Conservation (phyloP, 2,888 invertebrate genomes). For the Leptopilina syphax region DNA sequence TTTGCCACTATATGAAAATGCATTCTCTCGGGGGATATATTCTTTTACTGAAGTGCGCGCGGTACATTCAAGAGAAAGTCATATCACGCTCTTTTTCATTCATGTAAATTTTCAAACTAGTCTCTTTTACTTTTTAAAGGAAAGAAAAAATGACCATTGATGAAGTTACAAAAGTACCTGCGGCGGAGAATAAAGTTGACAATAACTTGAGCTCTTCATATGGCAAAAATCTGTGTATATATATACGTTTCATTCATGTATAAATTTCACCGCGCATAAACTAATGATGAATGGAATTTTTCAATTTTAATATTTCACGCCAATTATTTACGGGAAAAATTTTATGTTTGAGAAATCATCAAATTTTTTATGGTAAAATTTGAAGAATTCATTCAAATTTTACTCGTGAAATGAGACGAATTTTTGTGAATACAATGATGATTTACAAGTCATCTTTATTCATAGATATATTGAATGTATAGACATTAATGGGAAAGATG, state of each 20-base stretch:
- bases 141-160: conserved; percentile 30
- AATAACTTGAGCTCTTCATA: background rate
- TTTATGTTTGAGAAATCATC: background rate
- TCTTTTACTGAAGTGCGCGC: conserved; percentile 1
- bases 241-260: conserved; percentile 14
- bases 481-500: too few species aligned
- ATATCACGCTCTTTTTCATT: conserved; percentile 35
- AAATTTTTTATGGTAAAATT: background rate
- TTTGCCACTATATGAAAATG: background rate
- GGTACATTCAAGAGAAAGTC: conserved; percentile 15
- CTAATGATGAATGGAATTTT: conserved; percentile 3
- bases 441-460: conserved; percentile 23
- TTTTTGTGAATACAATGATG: background rate
- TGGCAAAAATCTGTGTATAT: background rate
- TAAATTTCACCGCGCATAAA: background rate
- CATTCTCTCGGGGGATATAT: conserved; percentile 15
- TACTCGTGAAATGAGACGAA: background rate
- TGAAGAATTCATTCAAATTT: background rate
- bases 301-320: conserved; percentile 17
- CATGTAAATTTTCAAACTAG: conserved; percentile 27
- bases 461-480: background rate
- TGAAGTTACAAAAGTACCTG: background rate
- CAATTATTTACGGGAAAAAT: conserved; percentile 19
- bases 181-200: conserved; percentile 11
- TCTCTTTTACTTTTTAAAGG: background rate